A percentile compares a stretch with the other conserved stretches of the same genome.
Evolutionary conservation across 2,888 invertebrate genomes (phyloP).

Genomic region (Melieria omissa): DNA sequence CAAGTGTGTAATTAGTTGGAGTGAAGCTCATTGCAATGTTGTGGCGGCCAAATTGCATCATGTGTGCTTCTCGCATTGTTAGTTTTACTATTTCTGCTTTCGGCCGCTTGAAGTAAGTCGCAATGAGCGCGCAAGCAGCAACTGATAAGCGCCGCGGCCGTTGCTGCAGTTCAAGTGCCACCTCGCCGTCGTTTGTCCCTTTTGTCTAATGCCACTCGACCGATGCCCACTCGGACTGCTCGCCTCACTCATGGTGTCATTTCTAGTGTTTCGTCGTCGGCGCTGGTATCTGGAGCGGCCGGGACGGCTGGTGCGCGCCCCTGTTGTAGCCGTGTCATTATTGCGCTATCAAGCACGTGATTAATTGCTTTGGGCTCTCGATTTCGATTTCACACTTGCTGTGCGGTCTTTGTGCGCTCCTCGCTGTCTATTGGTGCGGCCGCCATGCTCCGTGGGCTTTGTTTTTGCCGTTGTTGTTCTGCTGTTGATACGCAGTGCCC

Average conservation of each 20-base stretch:
- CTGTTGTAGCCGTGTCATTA: conserved; percentile 20
- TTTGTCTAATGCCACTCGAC: background rate
- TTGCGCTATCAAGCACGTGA: conserved; percentile 31
- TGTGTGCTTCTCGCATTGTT: no score
- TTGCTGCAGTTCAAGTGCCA: background rate
- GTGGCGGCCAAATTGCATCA: no score
- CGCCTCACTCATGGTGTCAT: background rate
- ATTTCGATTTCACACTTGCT: conserved; percentile 14
- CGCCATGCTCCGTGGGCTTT: background rate
- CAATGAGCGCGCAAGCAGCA: no score
- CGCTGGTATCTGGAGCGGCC: background rate
- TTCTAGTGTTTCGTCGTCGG: background rate
- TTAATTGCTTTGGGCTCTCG: conserved; percentile 25
- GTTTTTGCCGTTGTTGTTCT: background rate
- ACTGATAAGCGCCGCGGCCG: no score
- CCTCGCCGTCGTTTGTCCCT: background rate
- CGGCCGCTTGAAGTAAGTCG: no score
- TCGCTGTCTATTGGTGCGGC: background rate
- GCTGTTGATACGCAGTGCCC: background rate
- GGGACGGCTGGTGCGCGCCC: no score
- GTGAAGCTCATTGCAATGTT: no score
- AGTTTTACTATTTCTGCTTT: no score
- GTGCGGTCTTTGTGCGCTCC: background rate
- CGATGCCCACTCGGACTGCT: no score
- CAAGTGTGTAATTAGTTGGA: no score